These are phyloP conservation scores for Australoheros facetus DNA, from an alignment of 2,797 vertebrate genomes.

Conservation along the genomic window DNA sequence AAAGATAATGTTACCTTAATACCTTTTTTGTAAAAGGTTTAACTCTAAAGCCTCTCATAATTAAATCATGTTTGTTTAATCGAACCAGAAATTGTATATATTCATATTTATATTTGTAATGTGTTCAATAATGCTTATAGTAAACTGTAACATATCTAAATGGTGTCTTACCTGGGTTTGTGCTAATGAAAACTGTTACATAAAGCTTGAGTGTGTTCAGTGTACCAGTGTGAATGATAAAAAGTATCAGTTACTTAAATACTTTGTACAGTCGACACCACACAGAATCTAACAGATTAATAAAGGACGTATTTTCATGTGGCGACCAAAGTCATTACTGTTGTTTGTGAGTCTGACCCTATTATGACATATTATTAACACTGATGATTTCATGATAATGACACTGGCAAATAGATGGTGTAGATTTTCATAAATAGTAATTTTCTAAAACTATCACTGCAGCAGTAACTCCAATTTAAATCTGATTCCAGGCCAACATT, in stretches of 20 bases:
- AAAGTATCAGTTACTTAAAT: conserved; percentile 12
- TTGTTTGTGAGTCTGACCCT: neutral
- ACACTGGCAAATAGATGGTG: neutral
- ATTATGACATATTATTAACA: neutral
- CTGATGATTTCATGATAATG: neutral
- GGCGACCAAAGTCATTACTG: neutral
- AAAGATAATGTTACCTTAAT: neutral
- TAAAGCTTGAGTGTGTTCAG: conserved; percentile 3
- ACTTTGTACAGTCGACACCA: neutral
- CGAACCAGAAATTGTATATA: neutral
- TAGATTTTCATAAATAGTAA: neutral
- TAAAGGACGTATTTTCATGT: neutral
- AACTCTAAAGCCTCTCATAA: neutral
- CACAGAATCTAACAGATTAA: neutral
- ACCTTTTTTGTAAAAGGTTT: neutral
- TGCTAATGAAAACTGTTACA: conserved; percentile 5
- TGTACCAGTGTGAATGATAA: neutral
- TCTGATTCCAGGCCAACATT: neutral
- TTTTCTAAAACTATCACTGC: neutral
- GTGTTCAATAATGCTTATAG: neutral
- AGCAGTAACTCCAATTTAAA: neutral
- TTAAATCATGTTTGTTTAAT: neutral
- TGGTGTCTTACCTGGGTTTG: neutral
- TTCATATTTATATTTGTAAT: neutral
- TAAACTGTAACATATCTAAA: neutral